Conservation (phyloP, 2,113 vertebrate species). For the Opisthocomus hoazin region DNA sequence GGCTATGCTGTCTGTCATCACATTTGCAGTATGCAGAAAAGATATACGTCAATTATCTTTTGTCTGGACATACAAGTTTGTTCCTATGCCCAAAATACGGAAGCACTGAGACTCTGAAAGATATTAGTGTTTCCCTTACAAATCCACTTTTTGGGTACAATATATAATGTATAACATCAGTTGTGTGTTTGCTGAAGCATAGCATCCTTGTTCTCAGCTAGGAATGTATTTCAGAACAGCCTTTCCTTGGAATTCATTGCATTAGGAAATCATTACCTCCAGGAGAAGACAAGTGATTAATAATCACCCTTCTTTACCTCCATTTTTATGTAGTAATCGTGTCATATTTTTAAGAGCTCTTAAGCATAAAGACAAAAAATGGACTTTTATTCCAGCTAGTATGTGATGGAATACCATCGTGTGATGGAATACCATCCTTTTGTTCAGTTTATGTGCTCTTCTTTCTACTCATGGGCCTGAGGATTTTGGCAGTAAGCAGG, state of each 20-base stretch:
- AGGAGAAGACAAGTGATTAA: not conserved
- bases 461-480: not conserved
- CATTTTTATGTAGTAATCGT: not conserved
- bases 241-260: not conserved
- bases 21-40: not conserved
- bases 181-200: constrained; percentile 16
- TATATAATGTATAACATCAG: not conserved
- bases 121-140: not conserved
- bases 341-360: not conserved
- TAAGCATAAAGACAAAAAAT: not conserved
- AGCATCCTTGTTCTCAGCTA: not conserved
- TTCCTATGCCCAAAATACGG: constrained; percentile 34
- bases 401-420: not conserved
- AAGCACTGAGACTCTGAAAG: not conserved
- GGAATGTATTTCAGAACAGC: constrained; percentile 13
- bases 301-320: not conserved
- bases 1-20: not conserved
- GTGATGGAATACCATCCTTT: not conserved
- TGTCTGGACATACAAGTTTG: not conserved
- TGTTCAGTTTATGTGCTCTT: not conserved
- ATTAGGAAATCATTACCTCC: not conserved
- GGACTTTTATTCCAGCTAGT: not conserved
- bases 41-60: not conserved
- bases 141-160: not conserved
- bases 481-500: not conserved